phyloP scores from a whole-genome alignment of 2,797 vertebrate genomes.

The Rhadinocentrus ornatus region DNA sequence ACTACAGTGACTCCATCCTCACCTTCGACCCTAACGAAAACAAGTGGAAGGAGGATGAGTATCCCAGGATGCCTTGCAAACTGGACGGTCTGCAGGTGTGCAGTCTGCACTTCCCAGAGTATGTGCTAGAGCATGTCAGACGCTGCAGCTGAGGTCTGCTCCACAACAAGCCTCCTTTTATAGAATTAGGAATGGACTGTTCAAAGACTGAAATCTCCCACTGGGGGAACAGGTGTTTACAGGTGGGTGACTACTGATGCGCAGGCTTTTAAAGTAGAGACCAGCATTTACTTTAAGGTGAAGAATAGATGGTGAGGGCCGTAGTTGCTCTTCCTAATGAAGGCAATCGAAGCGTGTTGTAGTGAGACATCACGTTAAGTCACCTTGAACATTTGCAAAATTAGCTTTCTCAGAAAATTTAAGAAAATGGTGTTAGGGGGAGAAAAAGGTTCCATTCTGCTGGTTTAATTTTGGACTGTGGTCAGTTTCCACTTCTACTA shows the following conservation, averaged over 20 bases:
- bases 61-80: slow-evolving; percentile 99
- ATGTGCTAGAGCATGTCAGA: slow-evolving; percentile 95
- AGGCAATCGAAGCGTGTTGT: slow-evolving; percentile 11
- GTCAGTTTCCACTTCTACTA: slow-evolving; percentile 55
- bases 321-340: slow-evolving; percentile 50
- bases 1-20: slow-evolving; percentile 99
- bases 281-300: slow-evolving; percentile 69
- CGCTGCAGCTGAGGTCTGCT: slow-evolving; percentile 91
- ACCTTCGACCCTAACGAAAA: slow-evolving; percentile 98
- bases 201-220: slow-evolving; percentile 32
- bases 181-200: slow-evolving; percentile 36
- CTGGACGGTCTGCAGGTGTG: slow-evolving; percentile 99
- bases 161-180: slow-evolving; percentile 44
- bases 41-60: slow-evolving; percentile 99
- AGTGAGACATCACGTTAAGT: slow-evolving; percentile 11
- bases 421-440: slow-evolving; percentile 20
- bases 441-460: slow-evolving; percentile 49
- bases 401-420: slow-evolving; percentile 36
- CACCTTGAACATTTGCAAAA: slow-evolving; percentile 55
- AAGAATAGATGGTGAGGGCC: slow-evolving; percentile 37
- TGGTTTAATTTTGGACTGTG: slow-evolving; percentile 65
- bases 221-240: slow-evolving; percentile 59
- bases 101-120: slow-evolving; percentile 98
- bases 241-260: slow-evolving; percentile 59
- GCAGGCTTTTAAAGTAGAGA: slow-evolving; percentile 73